A percentile compares a stretch with the other conserved stretches of the same genome.
Evolutionary conservation across 1,140 invertebrate species (phyloP).

Genomic region (Scaptomyza pallida): DNA sequence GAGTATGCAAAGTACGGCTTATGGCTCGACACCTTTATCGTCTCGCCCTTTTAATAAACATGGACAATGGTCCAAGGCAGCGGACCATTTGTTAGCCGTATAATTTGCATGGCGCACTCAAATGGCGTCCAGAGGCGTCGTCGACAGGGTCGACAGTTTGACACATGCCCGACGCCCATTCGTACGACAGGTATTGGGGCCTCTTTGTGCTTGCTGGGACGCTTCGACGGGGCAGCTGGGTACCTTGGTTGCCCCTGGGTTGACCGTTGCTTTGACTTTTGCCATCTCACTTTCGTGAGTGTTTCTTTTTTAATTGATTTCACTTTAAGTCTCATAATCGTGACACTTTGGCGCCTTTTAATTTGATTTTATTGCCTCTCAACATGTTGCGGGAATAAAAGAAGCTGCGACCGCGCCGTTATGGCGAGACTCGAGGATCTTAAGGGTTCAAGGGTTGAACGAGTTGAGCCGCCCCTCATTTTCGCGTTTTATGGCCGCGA

Average conservation of each 20-base stretch:
- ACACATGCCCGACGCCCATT: constrained; percentile 48
- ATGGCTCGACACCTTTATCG: no score
- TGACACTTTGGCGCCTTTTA: constrained; percentile 82
- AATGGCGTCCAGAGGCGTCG: constrained; percentile 38
- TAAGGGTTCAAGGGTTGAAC: constrained; percentile 14
- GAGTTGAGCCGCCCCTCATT: constrained; percentile 70
- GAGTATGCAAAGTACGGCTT: no score
- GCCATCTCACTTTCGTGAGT: constrained; percentile 33
- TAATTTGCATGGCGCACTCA: constrained; percentile 70
- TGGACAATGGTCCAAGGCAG: no score
- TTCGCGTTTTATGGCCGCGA: constrained; percentile 71
- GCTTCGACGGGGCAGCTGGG: not conserved
- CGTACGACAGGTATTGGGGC: constrained; percentile 13
- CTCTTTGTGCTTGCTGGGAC: no score
- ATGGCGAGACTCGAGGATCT: not conserved
- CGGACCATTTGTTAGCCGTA: constrained; percentile 66
- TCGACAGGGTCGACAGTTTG: constrained; percentile 55
- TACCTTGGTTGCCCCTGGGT: no score
- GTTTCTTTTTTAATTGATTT: constrained; percentile 74
- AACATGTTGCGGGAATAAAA: constrained; percentile 48
- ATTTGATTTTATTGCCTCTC: constrained; percentile 81
- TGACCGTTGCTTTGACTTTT: no score
- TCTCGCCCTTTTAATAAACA: no score
- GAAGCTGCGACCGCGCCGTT: not conserved
- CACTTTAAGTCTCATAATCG: constrained; percentile 80